phyloP scores from a whole-genome alignment of 2,888 invertebrate species.

The Agonum fuliginosum region DNA sequence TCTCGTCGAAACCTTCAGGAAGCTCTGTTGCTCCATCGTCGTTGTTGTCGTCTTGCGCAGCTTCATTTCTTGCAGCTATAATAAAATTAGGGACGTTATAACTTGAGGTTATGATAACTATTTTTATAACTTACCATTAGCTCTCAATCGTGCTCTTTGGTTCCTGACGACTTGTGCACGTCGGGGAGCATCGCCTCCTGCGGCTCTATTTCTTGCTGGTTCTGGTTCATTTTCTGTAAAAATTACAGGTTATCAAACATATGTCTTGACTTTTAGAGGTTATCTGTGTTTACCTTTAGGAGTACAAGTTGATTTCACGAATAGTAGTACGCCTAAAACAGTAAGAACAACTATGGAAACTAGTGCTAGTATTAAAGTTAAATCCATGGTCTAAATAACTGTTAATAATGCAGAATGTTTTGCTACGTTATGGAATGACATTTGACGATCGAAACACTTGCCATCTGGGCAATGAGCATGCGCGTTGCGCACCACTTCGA shows the following conservation, averaged over 20 bases:
- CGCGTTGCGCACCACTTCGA: no score
- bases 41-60: conserved; percentile 67
- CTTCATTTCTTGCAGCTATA: conserved; percentile 65
- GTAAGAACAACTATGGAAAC: conserved; percentile 70
- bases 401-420: not conserved
- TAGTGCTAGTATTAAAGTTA: conserved; percentile 72
- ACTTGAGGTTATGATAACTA: conserved; percentile 46
- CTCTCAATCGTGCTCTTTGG: conserved; percentile 80
- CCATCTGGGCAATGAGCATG: not conserved
- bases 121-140: conserved; percentile 73
- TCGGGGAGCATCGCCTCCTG: conserved; percentile 78
- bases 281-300: conserved; percentile 60
- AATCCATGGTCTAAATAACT: conserved; percentile 70
- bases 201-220: conserved; percentile 67
- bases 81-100: conserved; percentile 39
- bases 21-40: conserved; percentile 76
- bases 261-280: conserved; percentile 35
- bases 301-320: conserved; percentile 67
- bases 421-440: not conserved
- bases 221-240: conserved; percentile 63
- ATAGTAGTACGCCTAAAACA: conserved; percentile 70
- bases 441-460: not conserved
- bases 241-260: conserved; percentile 23
- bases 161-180: conserved; percentile 85
- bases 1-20: conserved; percentile 79